Conservation (phyloP, 2,113 vertebrate genomes). For the Laticauda colubrina region DNA sequence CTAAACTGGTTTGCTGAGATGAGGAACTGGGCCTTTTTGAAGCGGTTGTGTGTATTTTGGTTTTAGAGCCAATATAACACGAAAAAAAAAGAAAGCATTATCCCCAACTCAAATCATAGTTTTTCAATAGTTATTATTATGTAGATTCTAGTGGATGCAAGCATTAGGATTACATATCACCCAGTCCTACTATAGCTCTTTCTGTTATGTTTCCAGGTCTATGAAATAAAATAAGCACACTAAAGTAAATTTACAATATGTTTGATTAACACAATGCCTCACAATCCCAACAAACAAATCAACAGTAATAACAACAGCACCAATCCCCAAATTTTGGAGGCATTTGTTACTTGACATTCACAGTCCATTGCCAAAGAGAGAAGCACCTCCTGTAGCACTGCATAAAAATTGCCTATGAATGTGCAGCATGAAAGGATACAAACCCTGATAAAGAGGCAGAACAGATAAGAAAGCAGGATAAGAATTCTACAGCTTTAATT, state of each 20-base stretch:
- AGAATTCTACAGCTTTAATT: slow-evolving; percentile 70
- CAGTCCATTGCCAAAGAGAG: slow-evolving; percentile 26
- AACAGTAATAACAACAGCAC: neutral
- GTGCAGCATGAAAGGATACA: slow-evolving; percentile 40
- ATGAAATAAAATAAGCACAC: neutral
- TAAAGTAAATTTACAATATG: neutral
- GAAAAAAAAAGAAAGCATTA: neutral
- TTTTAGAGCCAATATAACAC: neutral
- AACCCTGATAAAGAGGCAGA: slow-evolving; percentile 55
- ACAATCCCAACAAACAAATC: slow-evolving; percentile 4
- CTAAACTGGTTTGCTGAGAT: too few relatives aligned
- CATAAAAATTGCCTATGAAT: slow-evolving; percentile 39
- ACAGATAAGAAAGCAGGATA: slow-evolving; percentile 61
- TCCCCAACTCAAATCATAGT: neutral
- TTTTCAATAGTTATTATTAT: neutral
- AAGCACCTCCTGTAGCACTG: slow-evolving; percentile 39
- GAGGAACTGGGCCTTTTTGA: too few relatives aligned
- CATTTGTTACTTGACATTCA: slow-evolving; percentile 24
- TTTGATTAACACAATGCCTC: neutral
- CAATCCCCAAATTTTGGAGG: neutral
- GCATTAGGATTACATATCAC: neutral
- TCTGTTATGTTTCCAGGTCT: neutral
- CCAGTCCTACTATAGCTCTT: neutral
- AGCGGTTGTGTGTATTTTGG: neutral
- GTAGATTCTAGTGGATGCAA: neutral